Evolutionary conservation across 2,113 vertebrate species (phyloP).

Genomic region (Sitta europaea): DNA sequence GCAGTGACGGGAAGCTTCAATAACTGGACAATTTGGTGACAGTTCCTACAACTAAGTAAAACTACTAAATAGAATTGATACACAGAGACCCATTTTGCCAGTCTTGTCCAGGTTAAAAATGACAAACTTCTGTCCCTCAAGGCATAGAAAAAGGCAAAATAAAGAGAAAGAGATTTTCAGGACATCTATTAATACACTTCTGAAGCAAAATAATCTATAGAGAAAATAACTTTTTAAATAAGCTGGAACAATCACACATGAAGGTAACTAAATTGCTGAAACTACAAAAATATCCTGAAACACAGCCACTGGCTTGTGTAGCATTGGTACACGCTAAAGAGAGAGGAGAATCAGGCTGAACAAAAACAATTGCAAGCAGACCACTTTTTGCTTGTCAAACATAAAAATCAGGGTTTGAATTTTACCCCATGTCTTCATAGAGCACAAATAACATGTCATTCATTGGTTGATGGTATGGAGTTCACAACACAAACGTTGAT

Average conservation of each 20-base stretch:
- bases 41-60: not conserved
- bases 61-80: not conserved
- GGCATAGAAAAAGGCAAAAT: not conserved
- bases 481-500: not conserved
- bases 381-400: not conserved
- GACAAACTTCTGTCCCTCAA: accelerated
- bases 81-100: not conserved
- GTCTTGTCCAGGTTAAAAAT: not conserved
- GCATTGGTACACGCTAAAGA: not conserved
- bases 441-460: not conserved
- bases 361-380: not conserved
- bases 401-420: not conserved
- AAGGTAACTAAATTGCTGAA: not conserved
- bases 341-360: not conserved
- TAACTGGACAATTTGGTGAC: not conserved
- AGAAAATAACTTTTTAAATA: not conserved
- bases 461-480: not conserved
- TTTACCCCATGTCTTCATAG: not conserved
- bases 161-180: not conserved
- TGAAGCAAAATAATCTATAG: not conserved
- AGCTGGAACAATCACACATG: not conserved
- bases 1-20: not conserved
- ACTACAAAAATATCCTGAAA: not conserved
- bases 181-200: not conserved
- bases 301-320: not conserved